Evolutionary conservation across 2,888 invertebrate genomes (phyloP).

Genomic region (Pyrochroa serraticornis): DNA sequence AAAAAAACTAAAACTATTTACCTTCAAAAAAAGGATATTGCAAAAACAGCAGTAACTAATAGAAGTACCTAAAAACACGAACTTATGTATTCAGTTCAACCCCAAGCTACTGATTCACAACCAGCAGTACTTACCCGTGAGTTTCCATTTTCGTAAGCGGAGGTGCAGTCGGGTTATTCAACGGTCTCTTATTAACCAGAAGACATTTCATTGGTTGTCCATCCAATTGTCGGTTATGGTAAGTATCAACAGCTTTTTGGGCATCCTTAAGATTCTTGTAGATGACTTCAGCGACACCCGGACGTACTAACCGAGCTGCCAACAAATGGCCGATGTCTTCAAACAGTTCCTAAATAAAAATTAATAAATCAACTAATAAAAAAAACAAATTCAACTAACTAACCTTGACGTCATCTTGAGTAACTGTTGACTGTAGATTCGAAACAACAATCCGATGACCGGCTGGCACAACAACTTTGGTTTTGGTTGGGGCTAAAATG

Average conservation of each 20-base stretch:
- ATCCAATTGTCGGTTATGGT: slow-evolving; percentile 91
- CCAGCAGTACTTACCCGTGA: slow-evolving; percentile 40
- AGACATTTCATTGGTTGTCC: slow-evolving; percentile 93
- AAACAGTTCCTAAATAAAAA: slow-evolving; percentile 78
- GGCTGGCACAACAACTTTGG: slow-evolving; percentile 58
- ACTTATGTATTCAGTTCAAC: too few species aligned
- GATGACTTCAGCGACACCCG: slow-evolving; percentile 90
- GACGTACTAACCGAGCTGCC: slow-evolving; percentile 81
- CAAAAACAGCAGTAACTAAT: too few species aligned
- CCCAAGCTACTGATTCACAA: neutral
- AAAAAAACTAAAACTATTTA: too few species aligned
- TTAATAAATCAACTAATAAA: neutral
- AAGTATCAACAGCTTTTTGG: slow-evolving; percentile 87
- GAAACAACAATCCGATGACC: slow-evolving; percentile 90
- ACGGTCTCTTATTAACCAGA: slow-evolving; percentile 76
- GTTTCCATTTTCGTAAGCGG: slow-evolving; percentile 51
- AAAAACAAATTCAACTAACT: slow-evolving; percentile 34
- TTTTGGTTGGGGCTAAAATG: slow-evolving; percentile 53
- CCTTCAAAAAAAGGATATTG: too few species aligned
- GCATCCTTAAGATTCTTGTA: slow-evolving; percentile 87
- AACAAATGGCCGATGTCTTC: slow-evolving; percentile 89
- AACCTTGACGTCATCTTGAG: slow-evolving; percentile 89
- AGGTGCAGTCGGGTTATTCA: slow-evolving; percentile 65
- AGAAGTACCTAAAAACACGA: too few species aligned
- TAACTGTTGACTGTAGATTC: slow-evolving; percentile 85